Evolutionary conservation across 2,888 invertebrate genomes (phyloP).

Genomic region (Calameuta idolon): DNA sequence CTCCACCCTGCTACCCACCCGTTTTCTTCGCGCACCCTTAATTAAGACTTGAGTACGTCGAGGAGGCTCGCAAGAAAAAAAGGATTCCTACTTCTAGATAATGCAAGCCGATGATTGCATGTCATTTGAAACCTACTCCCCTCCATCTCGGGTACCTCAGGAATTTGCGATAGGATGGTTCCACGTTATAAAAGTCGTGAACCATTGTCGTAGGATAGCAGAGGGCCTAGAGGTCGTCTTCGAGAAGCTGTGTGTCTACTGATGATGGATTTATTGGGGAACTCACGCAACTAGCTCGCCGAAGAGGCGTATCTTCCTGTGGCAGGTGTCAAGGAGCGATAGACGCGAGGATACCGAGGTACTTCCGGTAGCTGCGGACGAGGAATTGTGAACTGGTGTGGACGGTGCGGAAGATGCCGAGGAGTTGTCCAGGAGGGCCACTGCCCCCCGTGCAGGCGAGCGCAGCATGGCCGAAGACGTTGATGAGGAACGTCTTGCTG

Average conservation of each 20-base stretch:
- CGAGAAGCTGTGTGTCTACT: neutral
- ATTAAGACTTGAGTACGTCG: neutral
- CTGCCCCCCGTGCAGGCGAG: slow-evolving; percentile 55
- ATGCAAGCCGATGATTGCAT: neutral
- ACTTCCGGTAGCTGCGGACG: slow-evolving; percentile 34
- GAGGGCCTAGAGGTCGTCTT: neutral
- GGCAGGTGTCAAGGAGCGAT: slow-evolving; percentile 79
- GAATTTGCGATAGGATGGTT: neutral
- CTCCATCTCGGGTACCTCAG: neutral
- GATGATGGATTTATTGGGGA: slow-evolving; percentile 13
- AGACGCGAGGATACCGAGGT: slow-evolving; percentile 68
- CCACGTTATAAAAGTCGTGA: neutral
- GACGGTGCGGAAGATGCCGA: slow-evolving; percentile 50
- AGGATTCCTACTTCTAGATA: neutral
- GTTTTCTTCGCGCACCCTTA: neutral
- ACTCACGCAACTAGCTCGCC: slow-evolving; percentile 82
- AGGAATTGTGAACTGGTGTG: slow-evolving; percentile 52
- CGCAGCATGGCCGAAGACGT: slow-evolving; percentile 54
- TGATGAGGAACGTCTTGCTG: slow-evolving; percentile 40
- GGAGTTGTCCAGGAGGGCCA: slow-evolving; percentile 38
- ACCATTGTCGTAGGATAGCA: neutral
- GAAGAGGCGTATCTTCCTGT: slow-evolving; percentile 79
- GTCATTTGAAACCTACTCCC: neutral
- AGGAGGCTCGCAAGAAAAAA: neutral
- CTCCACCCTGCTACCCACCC: neutral